Evolutionary conservation across 2,797 vertebrate species (phyloP).

Genomic region (Choloepus didactylus): DNA sequence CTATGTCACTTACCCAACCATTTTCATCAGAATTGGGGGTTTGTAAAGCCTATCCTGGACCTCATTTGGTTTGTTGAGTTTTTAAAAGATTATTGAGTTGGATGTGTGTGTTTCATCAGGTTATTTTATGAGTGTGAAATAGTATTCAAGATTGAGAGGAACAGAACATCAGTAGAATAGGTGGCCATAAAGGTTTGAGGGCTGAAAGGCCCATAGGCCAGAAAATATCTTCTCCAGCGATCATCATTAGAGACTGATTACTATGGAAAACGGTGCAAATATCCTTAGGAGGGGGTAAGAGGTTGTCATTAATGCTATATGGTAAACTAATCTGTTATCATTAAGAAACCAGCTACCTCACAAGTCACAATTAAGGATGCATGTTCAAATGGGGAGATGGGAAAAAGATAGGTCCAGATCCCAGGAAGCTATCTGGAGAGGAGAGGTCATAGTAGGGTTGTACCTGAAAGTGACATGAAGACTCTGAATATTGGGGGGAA

Average conservation of each 20-base stretch:
- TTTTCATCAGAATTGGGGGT: slow-evolving; percentile 30
- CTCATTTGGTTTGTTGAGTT: background rate
- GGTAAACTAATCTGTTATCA: background rate
- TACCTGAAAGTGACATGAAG: background rate
- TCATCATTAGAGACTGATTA: background rate
- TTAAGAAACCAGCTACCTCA: slow-evolving; percentile 8
- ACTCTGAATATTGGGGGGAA: background rate
- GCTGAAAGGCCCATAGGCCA: background rate
- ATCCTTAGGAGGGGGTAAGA: background rate
- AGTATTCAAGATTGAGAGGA: slow-evolving; percentile 32
- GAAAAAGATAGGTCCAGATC: background rate
- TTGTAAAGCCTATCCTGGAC: background rate
- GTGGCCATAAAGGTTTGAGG: background rate
- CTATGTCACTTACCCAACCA: slow-evolving; percentile 20
- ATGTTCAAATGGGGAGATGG: background rate
- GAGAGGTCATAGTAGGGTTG: background rate
- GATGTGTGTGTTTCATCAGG: background rate
- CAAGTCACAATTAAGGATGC: background rate
- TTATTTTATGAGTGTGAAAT: slow-evolving; percentile 18
- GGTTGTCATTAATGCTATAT: slow-evolving; percentile 27
- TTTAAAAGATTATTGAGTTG: slow-evolving; percentile 4
- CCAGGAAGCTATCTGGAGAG: background rate
- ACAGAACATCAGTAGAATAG: background rate
- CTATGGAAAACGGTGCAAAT: slow-evolving; percentile 36
- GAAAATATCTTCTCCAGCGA: background rate